Base-by-base conservation (phyloP, 92 coral and sea anemone genomes). In the Plumapathes pennacea region DNA sequence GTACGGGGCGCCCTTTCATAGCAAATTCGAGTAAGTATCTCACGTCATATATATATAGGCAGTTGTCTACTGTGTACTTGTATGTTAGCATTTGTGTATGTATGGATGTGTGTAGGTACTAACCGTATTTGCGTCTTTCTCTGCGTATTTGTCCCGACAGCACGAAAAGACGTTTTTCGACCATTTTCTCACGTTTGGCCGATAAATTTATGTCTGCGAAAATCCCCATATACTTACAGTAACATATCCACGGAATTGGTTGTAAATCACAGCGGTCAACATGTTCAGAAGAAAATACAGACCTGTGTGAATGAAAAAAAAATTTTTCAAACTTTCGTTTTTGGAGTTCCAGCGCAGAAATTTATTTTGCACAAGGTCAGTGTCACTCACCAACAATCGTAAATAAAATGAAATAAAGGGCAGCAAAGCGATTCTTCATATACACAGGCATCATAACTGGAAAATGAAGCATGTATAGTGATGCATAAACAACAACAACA, bases 381-480 rank as follows among this genome's bases (percentile, higher is more conserved):
- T n/a, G 5, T n/a, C 18, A 77, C 96, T 77, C 50, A 92, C 98
- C 98, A 72, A 92, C 77, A 5, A 72, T 60, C 3, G 96, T 92
- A 44, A 87, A 92, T 22, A 81, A 47, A 10, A 92, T 68, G 56
- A 92, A 92, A 56, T 84, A 92, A 6, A 80, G 62, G 25, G 90
- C 82, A 39, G 77, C 88, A 30, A 84, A 76, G 48, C 99, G 75
- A 85, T 94, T 94, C 42, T 84, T 67, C 91, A 81, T 89, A 66
- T 94, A 94, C 0, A 77, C 99, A 4, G 87, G 96, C 99, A 94
- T 94, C 99, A 94, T 94, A 11, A 94, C 99, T 94, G n/a, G n/a
- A n/a, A n/a, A n/a, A n/a, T 15, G 56, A 10, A 1, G 25, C 36
- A 27, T 10, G 14, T 25, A 5, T 8, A 18, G 12, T 9, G 12